Base-by-base conservation (phyloP, 2,113 vertebrate genomes). In the Nyctibius bracteatus region DNA sequence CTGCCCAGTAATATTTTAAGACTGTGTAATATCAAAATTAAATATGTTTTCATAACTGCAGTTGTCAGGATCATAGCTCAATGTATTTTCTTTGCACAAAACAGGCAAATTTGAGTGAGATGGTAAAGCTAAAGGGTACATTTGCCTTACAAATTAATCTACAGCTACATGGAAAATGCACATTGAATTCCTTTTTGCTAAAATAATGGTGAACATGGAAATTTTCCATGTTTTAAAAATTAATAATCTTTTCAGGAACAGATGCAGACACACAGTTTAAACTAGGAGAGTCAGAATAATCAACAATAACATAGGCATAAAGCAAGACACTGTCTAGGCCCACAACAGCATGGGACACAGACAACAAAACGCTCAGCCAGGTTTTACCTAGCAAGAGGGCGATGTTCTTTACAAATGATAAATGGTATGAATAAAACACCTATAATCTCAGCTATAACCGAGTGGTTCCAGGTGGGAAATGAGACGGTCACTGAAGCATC, bases 41-140 rank as follows among this genome's bases (percentile, higher is more conserved):
- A 94, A 71, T 63, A 92, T 49, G 31, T 86, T 95, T 93, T 86
- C 35, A 49, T 86, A 90, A 71, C 43, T 55, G 24, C 37, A 73
- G 54, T 90, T 80, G 81, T 83, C 79, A 94, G 51, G n/a, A 80
- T 73, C 44, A 63, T 67, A 83, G 43, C 43, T 93, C 63, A 63
- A 37, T 31, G 11, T 17, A 31, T 74, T 94, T 92, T 75, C 67
- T 67, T 80, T 78, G 17, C 20, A 82, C 21, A 78, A 85, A 86
- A 61, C 17, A 49, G 62, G 46, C 4, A 86, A 79, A 81, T 67
- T 58, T 66, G 66, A 75, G 33, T 61, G 46, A 86, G 55, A 88
- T 22, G 30, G n/a, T 80, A 73, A 79, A 93, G 22, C 61, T 82
- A 58, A 87, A 59, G 49, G 44, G 20, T 93, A 72, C 41, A 30